Percentiles rank a stretch among this genome's conserved stretches.
phyloP scores from a whole-genome alignment of 30 jellyfish, hydroid and myxozoan genomes.

The Aurelia coerulea region DNA sequence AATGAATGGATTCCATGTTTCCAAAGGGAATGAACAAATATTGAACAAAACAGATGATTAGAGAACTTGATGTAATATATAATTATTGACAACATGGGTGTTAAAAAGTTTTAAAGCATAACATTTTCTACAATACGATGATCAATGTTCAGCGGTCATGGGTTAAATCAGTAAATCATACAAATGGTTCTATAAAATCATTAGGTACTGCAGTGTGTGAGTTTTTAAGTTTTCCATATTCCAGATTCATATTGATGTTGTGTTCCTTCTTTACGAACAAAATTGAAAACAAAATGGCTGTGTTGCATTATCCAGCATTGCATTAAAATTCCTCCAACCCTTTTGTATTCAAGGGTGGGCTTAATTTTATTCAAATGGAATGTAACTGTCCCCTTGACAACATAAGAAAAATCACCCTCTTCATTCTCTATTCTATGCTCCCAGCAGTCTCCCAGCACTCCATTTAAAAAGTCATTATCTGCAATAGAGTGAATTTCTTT shows the following conservation, averaged over 20 bases:
- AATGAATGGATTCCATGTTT: no score
- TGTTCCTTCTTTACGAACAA: constrained; percentile 2
- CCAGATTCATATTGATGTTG: background rate
- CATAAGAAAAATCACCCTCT: constrained; percentile 9
- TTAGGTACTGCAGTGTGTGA: constrained; percentile 1
- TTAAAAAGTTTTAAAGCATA: no score
- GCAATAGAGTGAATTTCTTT: background rate
- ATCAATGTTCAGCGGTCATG: no score
- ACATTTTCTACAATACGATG: no score
- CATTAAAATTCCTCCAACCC: background rate
- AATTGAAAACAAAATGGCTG: background rate
- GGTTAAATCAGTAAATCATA: no score
- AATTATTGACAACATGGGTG: no score
- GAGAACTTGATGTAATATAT: no score
- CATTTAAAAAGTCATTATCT: background rate
- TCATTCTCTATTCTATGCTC: constrained; percentile 8
- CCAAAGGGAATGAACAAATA: no score
- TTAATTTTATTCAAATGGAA: background rate
- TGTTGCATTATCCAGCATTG: constrained; percentile 1
- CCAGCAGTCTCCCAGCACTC: constrained; percentile 5
- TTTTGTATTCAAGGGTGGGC: background rate
- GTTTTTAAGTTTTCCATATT: background rate
- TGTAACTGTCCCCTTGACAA: background rate
- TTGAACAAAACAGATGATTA: no score
- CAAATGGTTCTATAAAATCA: background rate